A percentile compares a stretch with the other conserved stretches of the same genome.
These are phyloP conservation scores for Subacronicta megacephala DNA, from an alignment of 2,888 invertebrate genomes.

Conservation along the genomic window DNA sequence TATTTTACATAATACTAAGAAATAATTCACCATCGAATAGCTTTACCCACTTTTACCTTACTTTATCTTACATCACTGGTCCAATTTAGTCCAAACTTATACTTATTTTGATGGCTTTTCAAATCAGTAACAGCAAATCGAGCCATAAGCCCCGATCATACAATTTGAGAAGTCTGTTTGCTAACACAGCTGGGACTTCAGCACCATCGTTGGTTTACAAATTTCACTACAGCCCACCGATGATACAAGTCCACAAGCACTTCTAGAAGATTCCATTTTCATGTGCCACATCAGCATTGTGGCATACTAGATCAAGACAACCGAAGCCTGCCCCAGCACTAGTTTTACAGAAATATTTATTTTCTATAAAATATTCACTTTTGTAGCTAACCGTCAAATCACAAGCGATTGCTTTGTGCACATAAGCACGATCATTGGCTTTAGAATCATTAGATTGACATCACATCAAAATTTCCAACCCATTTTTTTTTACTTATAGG, in stretches of 20 bases:
- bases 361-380: constrained; percentile 38
- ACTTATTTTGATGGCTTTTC: constrained; percentile 61
- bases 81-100: constrained; percentile 53
- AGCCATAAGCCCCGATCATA: constrained; percentile 70
- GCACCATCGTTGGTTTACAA: constrained; percentile 47
- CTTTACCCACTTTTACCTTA: constrained; percentile 55
- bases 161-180: constrained; percentile 64
- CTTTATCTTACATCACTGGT: constrained; percentile 51
- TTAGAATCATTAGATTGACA: constrained; percentile 21
- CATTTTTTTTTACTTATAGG: constrained; percentile 12
- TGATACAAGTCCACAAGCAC: constrained; percentile 31
- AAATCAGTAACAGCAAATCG: constrained; percentile 57
- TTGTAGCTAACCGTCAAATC: constrained; percentile 13
- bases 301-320: constrained; percentile 26
- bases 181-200: constrained; percentile 29
- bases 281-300: constrained; percentile 21
- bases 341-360: constrained; percentile 38
- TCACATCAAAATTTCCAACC: constrained; percentile 35
- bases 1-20: constrained; percentile 54
- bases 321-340: constrained; percentile 14
- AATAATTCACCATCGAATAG: constrained; percentile 51
- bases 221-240: constrained; percentile 27
- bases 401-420: constrained; percentile 31
- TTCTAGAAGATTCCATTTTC: constrained; percentile 43
- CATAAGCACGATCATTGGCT: constrained; percentile 36